phyloP scores from a whole-genome alignment of 2,888 invertebrate genomes.

The Scelioninae gen. 1 region DNA sequence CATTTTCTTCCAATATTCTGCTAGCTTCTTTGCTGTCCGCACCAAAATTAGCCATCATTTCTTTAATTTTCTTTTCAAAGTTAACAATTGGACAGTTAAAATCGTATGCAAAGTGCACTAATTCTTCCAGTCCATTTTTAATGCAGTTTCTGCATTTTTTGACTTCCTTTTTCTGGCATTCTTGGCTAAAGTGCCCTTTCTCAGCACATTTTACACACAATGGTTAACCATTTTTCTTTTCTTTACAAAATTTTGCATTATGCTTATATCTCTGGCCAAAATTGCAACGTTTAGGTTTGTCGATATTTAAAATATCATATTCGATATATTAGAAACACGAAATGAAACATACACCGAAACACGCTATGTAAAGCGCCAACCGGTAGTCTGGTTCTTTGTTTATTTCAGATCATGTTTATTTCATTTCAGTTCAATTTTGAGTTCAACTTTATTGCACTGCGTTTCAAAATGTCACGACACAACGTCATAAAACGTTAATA shows the following conservation, averaged over 20 bases:
- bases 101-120: neutral
- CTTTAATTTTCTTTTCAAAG: neutral
- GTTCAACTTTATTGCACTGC: too few species aligned
- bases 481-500: conserved; percentile 67
- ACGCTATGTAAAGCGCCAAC: too few species aligned
- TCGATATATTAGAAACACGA: too few species aligned
- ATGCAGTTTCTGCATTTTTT: conserved; percentile 19
- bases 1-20: neutral
- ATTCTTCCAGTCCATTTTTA: neutral
- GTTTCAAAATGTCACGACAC: too few species aligned
- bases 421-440: too few species aligned
- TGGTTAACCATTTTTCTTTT: neutral
- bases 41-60: neutral
- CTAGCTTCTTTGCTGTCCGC: neutral
- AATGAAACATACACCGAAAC: too few species aligned
- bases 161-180: neutral
- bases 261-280: neutral
- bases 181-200: neutral
- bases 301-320: too few species aligned
- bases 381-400: too few species aligned
- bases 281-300: too few species aligned
- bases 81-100: conserved; percentile 1
- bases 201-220: neutral
- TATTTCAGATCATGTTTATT: too few species aligned
- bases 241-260: neutral